These are phyloP conservation scores for Tricholaema leucomelas DNA, from an alignment of 2,113 vertebrate genomes.

Conservation along the genomic window DNA sequence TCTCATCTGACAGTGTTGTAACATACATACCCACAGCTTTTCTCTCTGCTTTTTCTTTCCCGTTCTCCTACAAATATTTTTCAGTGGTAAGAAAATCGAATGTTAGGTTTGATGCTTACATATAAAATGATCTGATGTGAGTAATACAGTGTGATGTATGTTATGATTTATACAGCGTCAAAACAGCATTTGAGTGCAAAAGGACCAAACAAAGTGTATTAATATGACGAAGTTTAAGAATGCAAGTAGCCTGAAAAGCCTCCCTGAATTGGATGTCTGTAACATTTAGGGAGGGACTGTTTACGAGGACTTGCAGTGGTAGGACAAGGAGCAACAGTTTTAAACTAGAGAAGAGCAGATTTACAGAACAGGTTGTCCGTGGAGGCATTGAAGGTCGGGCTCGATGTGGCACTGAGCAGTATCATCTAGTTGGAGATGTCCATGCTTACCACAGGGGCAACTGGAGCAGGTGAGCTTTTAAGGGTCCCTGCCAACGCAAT, in stretches of 20 bases:
- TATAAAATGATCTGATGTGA: accelerated
- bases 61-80: background rate
- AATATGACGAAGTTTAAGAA: background rate
- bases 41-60: background rate
- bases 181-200: background rate
- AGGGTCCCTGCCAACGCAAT: too few species aligned
- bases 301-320: too few species aligned
- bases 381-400: too few species aligned
- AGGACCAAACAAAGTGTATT: background rate
- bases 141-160: background rate
- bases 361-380: too few species aligned
- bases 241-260: background rate
- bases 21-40: background rate
- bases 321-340: too few species aligned
- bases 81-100: background rate
- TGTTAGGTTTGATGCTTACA: background rate
- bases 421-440: too few species aligned
- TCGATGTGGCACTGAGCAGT: too few species aligned
- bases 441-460: too few species aligned
- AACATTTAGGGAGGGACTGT: background rate
- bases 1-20: background rate
- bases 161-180: background rate
- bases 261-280: background rate
- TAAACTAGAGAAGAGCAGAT: too few species aligned
- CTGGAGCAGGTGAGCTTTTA: too few species aligned